These are phyloP conservation scores for Gymnocheta viridis DNA, from an alignment of 2,888 invertebrate genomes.

Conservation along the genomic window DNA sequence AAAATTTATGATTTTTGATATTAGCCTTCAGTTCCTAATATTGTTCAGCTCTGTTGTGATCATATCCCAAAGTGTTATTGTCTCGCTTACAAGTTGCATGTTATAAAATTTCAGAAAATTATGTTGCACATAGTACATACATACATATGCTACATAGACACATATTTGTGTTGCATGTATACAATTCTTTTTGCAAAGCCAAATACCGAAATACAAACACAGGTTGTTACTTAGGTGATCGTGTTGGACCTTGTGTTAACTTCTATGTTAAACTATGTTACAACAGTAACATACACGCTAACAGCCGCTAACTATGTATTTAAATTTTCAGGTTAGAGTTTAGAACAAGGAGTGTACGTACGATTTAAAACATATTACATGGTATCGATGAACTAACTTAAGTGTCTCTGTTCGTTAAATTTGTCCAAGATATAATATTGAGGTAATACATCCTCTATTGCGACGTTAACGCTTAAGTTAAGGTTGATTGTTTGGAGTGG, in stretches of 20 bases:
- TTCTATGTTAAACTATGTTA: conserved; percentile 66
- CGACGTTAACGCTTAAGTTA: conserved; percentile 25
- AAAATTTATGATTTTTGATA: too few species aligned
- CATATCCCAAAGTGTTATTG: conserved; percentile 5
- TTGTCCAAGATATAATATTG: conserved; percentile 52
- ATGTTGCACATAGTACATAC: conserved; percentile 21
- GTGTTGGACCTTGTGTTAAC: conserved; percentile 69
- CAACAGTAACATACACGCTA: conserved; percentile 29
- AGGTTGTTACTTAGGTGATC: conserved; percentile 49
- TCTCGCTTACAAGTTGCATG: conserved; percentile 58
- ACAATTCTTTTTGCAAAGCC: background rate
- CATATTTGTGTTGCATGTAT: conserved; percentile 41
- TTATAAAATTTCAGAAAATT: conserved; percentile 45
- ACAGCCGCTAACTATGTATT: conserved; percentile 69
- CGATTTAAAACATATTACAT: conserved; percentile 24
- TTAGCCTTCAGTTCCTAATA: background rate
- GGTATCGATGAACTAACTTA: conserved; percentile 6
- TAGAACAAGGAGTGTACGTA: conserved; percentile 69
- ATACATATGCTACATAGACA: background rate
- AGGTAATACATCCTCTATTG: conserved; percentile 54
- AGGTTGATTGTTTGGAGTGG: conserved; percentile 65
- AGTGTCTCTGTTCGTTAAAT: conserved; percentile 40
- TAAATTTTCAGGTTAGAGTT: conserved; percentile 66
- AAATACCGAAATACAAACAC: conserved; percentile 28
- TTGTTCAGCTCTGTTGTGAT: conserved; percentile 18